Percentiles rank a stretch among this genome's conserved stretches.
Conservation (phyloP, 2,113 vertebrate genomes). For the Thermophis baileyi region DNA sequence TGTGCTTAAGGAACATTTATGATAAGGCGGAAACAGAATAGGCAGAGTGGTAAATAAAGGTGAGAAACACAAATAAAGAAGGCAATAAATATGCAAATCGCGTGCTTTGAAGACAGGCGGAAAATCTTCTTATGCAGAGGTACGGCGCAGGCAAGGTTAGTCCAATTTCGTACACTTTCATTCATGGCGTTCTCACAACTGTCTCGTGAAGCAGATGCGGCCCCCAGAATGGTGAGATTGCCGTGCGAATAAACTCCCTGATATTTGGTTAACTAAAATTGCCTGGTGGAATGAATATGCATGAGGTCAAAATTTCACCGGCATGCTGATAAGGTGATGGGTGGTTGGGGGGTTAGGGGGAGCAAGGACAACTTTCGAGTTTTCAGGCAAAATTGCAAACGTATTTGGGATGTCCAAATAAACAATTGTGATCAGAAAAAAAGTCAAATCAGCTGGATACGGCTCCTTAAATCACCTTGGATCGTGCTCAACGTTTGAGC, state of each 20-base stretch:
- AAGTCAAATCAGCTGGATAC: not conserved
- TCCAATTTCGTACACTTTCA: conserved; percentile 31
- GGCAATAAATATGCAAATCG: conserved; percentile 45
- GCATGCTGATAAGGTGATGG: too few species aligned
- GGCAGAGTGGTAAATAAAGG: conserved; percentile 41
- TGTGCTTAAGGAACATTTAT: conserved; percentile 35
- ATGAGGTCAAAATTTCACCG: not conserved
- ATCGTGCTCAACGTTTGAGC: not conserved
- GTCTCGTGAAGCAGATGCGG: conserved; percentile 19
- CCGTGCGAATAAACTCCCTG: not conserved
- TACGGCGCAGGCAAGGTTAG: not conserved
- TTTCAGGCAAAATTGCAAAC: not conserved
- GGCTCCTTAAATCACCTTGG: not conserved
- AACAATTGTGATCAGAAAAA: not conserved
- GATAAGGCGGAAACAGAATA: conserved; percentile 45
- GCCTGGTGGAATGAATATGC: not conserved
- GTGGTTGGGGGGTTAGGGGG: accelerated
- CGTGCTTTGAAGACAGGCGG: conserved; percentile 29
- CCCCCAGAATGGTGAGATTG: not conserved
- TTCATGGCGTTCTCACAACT: conserved; percentile 29
- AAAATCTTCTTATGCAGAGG: conserved; percentile 36
- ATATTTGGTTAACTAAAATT: not conserved
- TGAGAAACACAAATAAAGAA: conserved; percentile 26
- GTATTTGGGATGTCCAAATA: not conserved
- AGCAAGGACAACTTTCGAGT: not conserved